Base-by-base conservation (phyloP, 2,888 invertebrate genomes). In the Epinotia bilunana region DNA sequence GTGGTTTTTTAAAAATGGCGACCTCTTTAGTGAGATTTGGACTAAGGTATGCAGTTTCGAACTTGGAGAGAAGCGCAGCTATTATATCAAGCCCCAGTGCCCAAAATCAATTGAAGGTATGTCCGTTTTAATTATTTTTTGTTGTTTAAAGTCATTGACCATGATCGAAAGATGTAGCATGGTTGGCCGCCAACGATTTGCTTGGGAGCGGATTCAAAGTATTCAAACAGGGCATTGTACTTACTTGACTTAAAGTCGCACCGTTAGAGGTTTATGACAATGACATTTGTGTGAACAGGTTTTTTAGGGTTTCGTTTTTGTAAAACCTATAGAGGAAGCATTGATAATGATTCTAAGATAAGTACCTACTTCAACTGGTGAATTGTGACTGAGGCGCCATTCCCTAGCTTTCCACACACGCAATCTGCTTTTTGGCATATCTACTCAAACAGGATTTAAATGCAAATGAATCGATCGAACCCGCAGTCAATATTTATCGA, bases 1-100 rank as follows among this genome's bases (percentile, higher is more conserved):
- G 78, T 77, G 71, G 79, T 77, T 67, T 77, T 69, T 69, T 60
- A 46, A 89, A 88, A 82, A 95, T 95, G 95, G 94, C 94, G 83
- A 85, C 92, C 74, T 91, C 94, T 18, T 79, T 94, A 69, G 85
- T 93, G 82, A 88, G 92, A 82, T 83, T 91, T 76, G 93, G 94
- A 81, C 80, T 92, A 72, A 87, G 89, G 80, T 85, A 88, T 39
- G 84, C 84, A 53, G 86, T 86, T 73, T 82, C 88, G 65, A 88
- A 87, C 78, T 81, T 91, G 77, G 94, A 93, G 79, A 90, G 87
- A 80, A 88, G 86, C 80, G 90, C 88, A 20, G 88, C 88, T 74
- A 81, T 90, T 76, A 69, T 91, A 43, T 86, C 88, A 60, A 83
- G 83, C 78, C 79, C 83, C 79, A 88, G 86, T 87, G 86, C 84